Base-by-base conservation (phyloP, 2,113 vertebrate genomes). In the Pelecanoides urinatrix region DNA sequence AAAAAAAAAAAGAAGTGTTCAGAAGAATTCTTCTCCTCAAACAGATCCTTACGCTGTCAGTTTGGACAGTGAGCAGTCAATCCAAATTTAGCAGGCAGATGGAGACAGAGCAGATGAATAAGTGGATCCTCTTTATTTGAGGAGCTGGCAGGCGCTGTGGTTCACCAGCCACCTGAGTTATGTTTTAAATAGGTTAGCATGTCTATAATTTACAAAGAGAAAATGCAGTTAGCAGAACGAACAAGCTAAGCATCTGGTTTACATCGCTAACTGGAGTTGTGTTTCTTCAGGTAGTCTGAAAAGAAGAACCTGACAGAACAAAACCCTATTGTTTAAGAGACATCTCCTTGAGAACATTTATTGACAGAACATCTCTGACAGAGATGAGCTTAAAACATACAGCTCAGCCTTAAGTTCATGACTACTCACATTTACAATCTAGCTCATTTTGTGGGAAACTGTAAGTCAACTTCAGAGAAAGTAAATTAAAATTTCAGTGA, bases 31-130 rank as follows among this genome's bases (percentile, higher is more conserved):
- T 95, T 86, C 70, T 96, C 70, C 88, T 97, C 88, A 96, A 90
- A 95, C 67, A 97, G 79, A 95, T 94, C 82, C 86, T 93, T 62
- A 66, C 27, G 8, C 78, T 98, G 95, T 96, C 88, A 91, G 65
- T 94, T 94, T 96, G 76, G 95, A 96, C 94, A 95, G 81, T 14
- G 63, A 97, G 92, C 96, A 97, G 95, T 98, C 97, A 98, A 98
- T 98, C 92, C 97, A 97, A 96, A 98, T 98, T 98, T 97, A 98
- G 58, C 91, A 96, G 93, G 88, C 92, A 95, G 96, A 96, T 97
- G 80, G 96, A 97, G 94, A 92, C 66, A 90, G 91, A 96, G 83
- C 81, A 96, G 91, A 96, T 97, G 96, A 98, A 87, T 97, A 97
- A 98, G 96, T 96, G 89, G 88, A 95, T 96, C 71, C 36, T 97